These are phyloP conservation scores for Nephila pilipes DNA, from an alignment of 1,140 invertebrate genomes.

Conservation along the genomic window DNA sequence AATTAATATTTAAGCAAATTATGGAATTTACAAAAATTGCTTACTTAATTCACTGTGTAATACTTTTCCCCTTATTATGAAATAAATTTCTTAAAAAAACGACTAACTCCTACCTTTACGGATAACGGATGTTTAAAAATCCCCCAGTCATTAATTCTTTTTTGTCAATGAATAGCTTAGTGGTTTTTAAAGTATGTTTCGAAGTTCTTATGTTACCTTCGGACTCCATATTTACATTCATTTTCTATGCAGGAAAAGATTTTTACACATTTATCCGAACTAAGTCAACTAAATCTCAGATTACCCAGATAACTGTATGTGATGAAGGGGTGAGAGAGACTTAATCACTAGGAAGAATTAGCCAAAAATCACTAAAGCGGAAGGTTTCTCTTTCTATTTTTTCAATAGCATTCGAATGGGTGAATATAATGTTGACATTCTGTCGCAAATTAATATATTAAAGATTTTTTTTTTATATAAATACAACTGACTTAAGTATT, in stretches of 20 bases:
- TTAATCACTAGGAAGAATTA: constrained; percentile 19
- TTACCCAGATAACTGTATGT: background rate
- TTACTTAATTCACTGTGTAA: too few relatives aligned
- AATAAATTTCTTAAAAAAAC: too few relatives aligned
- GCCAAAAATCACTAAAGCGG: constrained; percentile 7
- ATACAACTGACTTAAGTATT: too few relatives aligned
- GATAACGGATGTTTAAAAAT: background rate
- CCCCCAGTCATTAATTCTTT: background rate
- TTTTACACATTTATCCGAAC: background rate
- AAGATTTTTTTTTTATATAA: too few relatives aligned
- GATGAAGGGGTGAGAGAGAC: constrained; percentile 42
- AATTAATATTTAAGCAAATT: too few relatives aligned
- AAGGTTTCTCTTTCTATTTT: background rate
- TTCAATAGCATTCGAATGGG: too few relatives aligned
- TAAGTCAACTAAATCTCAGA: background rate
- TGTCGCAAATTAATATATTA: too few relatives aligned
- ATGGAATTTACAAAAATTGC: too few relatives aligned
- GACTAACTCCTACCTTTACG: too few relatives aligned
- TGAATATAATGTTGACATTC: too few relatives aligned
- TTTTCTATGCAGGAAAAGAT: constrained; percentile 3
- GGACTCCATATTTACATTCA: background rate
- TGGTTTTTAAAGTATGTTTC: background rate
- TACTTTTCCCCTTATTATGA: too few relatives aligned
- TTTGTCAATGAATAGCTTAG: background rate
- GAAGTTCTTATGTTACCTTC: background rate